Evolutionary conservation across 1,140 invertebrate species (phyloP).

Genomic region (Octopus bimaculoides): DNA sequence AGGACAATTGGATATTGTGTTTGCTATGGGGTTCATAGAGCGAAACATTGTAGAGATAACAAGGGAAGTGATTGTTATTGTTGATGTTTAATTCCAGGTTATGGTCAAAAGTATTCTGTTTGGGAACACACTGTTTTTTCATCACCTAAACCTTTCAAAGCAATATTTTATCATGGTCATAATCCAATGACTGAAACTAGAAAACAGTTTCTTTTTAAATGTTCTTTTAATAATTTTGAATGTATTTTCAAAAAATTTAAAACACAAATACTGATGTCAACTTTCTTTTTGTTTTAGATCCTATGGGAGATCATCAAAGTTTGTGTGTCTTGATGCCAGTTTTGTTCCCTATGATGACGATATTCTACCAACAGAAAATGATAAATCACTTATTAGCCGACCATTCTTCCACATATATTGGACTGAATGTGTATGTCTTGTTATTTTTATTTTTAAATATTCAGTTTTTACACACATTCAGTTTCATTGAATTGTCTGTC

Average conservation of each 20-base stretch:
- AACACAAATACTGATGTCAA: background rate
- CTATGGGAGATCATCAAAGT: constrained; percentile 59
- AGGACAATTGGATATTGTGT: no score
- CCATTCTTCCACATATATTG: constrained; percentile 91
- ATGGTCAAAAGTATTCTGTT: no score
- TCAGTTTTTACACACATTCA: no score
- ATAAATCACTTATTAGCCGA: constrained; percentile 72
- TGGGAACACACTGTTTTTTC: background rate
- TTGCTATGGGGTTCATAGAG: no score
- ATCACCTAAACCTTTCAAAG: constrained; percentile 4
- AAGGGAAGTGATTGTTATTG: background rate
- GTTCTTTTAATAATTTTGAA: background rate
- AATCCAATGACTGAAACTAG: no score
- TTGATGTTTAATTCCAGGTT: background rate
- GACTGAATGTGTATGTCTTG: constrained; percentile 73
- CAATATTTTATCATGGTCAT: no score
- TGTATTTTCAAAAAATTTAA: constrained; percentile 15
- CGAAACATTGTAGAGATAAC: no score
- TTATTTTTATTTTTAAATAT: background rate
- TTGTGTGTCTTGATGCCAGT: constrained; percentile 74
- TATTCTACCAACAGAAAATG: constrained; percentile 69
- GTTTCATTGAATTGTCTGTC: no score
- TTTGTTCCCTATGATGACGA: constrained; percentile 75
- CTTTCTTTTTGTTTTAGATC: constrained; percentile 42
- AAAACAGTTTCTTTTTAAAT: background rate